phyloP scores from a whole-genome alignment of 2,888 invertebrate genomes.

The Argyra leucocephala region DNA sequence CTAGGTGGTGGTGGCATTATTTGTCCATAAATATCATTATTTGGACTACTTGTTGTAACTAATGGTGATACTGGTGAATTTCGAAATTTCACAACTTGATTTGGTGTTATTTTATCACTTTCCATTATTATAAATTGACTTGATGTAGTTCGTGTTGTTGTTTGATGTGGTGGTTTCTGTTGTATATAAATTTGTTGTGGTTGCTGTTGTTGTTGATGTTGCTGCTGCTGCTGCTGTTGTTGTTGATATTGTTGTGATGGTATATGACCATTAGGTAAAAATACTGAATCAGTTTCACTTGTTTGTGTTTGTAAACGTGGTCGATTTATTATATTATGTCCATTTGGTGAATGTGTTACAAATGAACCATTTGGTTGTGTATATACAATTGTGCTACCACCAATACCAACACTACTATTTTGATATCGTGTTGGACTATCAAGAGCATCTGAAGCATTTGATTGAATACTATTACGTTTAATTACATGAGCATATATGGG shows the following conservation, averaged over 20 bases:
- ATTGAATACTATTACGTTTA: conserved; percentile 37
- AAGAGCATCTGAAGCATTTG: conserved; percentile 37
- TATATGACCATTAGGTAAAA: conserved; percentile 14
- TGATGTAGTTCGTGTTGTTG: conserved; percentile 27
- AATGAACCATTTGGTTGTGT: neutral
- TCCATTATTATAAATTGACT: conserved; percentile 36
- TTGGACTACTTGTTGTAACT: conserved; percentile 16
- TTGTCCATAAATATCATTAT: conserved; percentile 25
- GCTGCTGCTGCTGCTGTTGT: neutral
- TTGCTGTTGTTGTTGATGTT: neutral
- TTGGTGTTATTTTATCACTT: conserved; percentile 35
- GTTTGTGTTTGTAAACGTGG: conserved; percentile 23
- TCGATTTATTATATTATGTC: conserved; percentile 17
- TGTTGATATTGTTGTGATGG: neutral
- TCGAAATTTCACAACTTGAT: conserved; percentile 31
- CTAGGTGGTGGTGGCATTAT: conserved; percentile 26
- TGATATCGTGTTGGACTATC: conserved; percentile 29
- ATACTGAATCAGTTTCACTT: conserved; percentile 29
- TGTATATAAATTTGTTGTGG: neutral
- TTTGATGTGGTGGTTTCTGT: conserved; percentile 19
- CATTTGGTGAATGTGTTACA: neutral
- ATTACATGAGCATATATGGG: conserved; percentile 41
- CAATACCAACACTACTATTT: too few species aligned
- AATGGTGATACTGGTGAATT: neutral
- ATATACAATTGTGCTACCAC: neutral